phyloP scores from a whole-genome alignment of 2,797 vertebrate species.

The Sebastes trivittatus region DNA sequence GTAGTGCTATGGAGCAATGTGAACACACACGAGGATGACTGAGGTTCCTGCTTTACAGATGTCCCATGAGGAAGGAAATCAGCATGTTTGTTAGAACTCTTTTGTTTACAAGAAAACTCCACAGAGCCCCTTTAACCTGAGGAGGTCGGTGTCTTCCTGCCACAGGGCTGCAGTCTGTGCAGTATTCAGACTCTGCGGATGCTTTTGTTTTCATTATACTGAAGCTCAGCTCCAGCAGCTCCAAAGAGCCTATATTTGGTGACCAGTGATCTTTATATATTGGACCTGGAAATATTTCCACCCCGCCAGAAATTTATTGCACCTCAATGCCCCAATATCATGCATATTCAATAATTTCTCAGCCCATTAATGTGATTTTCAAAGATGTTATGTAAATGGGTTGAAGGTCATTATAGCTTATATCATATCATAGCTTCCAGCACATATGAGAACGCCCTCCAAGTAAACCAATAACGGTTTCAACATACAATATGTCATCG shows the following conservation, averaged over 20 bases:
- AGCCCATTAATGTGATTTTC: neutral
- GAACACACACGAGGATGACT: too few species aligned
- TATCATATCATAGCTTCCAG: neutral
- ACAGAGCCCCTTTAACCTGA: neutral
- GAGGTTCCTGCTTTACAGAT: neutral
- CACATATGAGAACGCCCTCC: neutral
- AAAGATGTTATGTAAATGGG: constrained; percentile 22
- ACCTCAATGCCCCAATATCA: neutral
- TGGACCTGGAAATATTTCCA: neutral
- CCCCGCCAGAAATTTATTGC: neutral
- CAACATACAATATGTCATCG: neutral
- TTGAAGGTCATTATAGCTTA: constrained; percentile 14
- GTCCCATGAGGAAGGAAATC: neutral
- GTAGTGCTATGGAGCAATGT: neutral
- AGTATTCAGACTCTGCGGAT: neutral
- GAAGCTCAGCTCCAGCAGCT: neutral
- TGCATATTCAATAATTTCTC: neutral
- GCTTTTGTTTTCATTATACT: neutral
- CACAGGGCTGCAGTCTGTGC: neutral
- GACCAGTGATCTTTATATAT: neutral
- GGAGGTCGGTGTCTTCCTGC: neutral
- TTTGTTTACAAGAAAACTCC: neutral
- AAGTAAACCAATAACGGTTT: constrained; percentile 31
- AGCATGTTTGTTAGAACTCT: neutral
- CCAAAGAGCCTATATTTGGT: neutral